Evolutionary conservation across 1,140 invertebrate genomes (phyloP), one percentile per base, ranked within the genome.

Genomic region (Trichonephila clavipes): DNA sequence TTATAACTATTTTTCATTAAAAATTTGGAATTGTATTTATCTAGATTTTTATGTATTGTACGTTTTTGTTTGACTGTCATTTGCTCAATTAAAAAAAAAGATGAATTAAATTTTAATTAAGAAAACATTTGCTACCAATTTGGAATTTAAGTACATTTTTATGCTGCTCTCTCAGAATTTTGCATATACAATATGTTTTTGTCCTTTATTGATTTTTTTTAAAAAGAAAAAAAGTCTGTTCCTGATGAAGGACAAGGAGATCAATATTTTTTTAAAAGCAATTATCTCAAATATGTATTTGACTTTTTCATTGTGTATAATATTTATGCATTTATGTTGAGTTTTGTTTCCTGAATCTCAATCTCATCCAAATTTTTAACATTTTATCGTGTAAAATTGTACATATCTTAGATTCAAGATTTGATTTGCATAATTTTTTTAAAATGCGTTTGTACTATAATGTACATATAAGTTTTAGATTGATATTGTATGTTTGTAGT

Each of bases 401-500:
- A 77, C 34, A 40, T 77, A 77, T 51, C 51, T 51, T 40, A 51
- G 10, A 51, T 5, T 51, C 51, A 51, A 51, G 51, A 51, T 40
- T 77, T 77, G 7, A 77, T 28, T 19, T 77, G 18, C 21, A 19
- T 28, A 40, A 10, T 12, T 40, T 40, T 40, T 77, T 72, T 28
- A 12, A 24, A 16, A 77, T 28, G 16, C 16, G 18, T 77, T 77
- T 77, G 72, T 77, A 77, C 18, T 40, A 77, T 40, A 77, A 28
- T 77, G 72, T 77, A 77, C 28, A 77, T 77, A 77, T 28, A 77
- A 77, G 28, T 77, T 77, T 77, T 40, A 77, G 72, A 77, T 18
- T 40, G 72, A 77, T 64, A 64, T 40, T 77, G 72, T 40, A 77
- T 34, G 72, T 77, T 77, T 77, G 72, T 77, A 77, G 72, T 19